phyloP scores from a whole-genome alignment of 2,797 vertebrate genomes.

The Denticeps clupeoides region DNA sequence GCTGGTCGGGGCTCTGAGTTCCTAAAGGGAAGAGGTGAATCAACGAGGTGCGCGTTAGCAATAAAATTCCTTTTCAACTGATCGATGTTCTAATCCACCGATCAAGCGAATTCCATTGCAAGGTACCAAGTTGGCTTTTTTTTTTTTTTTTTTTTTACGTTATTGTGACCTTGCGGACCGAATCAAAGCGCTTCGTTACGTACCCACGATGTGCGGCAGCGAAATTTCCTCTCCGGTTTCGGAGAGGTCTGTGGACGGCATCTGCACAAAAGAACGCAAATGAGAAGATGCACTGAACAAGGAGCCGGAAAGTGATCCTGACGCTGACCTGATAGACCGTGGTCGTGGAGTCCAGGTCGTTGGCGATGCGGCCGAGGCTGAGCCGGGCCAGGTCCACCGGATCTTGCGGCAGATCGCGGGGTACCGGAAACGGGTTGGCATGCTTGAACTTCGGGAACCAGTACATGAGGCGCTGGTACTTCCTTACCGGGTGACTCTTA shows the following conservation, averaged over 20 bases:
- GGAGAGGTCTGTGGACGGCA: constrained; percentile 48
- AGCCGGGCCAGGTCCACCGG: constrained; percentile 64
- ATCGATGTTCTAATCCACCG: too few species aligned
- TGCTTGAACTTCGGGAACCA: constrained; percentile 80
- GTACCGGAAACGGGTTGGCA: constrained; percentile 67
- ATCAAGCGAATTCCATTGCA: too few species aligned
- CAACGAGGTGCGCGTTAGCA: background rate
- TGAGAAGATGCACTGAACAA: too few species aligned
- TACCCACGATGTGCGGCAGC: constrained; percentile 55
- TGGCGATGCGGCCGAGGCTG: constrained; percentile 64
- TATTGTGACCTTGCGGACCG: too few species aligned
- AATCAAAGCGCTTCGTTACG: constrained; percentile 4
- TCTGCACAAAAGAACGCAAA: constrained; percentile 36
- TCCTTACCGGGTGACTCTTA: constrained; percentile 70
- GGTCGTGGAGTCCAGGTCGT: constrained; percentile 57
- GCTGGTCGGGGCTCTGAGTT: constrained; percentile 73
- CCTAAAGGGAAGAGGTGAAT: constrained; percentile 43
- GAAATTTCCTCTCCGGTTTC: constrained; percentile 42
- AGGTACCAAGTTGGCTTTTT: too few species aligned
- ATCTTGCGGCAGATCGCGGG: constrained; percentile 57
- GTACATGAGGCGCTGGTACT: constrained; percentile 73
- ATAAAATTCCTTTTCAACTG: background rate
- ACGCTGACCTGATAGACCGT: constrained; percentile 69
- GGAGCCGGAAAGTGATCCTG: too few species aligned
- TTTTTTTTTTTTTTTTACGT: too few species aligned